A percentile compares a stretch with the other conserved stretches of the same genome.
Evolutionary conservation across 2,888 invertebrate genomes (phyloP).

Genomic region (Anoncus sp.): DNA sequence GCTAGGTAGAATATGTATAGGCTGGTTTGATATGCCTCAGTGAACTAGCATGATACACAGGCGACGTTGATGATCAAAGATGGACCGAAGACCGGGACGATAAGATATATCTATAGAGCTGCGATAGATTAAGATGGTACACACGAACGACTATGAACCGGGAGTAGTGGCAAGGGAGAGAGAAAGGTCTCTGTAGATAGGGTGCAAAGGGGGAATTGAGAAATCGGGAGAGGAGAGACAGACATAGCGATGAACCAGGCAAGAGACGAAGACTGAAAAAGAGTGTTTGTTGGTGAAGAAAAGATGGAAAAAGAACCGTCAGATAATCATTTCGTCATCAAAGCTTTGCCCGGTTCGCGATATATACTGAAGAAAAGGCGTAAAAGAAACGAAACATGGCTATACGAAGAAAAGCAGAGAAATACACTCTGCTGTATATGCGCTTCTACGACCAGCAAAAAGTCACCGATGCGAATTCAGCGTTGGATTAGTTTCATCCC

Average conservation of each 20-base stretch:
- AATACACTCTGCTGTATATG: constrained; percentile 10
- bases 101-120: constrained; percentile 5
- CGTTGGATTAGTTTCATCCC: constrained; percentile 70
- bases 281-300: constrained; percentile 41
- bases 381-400: constrained; percentile 23
- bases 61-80: constrained; percentile 80
- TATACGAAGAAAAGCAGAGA: constrained; percentile 11
- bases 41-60: constrained; percentile 52
- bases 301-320: constrained; percentile 67
- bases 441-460: constrained; percentile 50
- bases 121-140: constrained; percentile 27
- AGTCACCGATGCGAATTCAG: constrained; percentile 64
- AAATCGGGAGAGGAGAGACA: neutral
- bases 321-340: constrained; percentile 74
- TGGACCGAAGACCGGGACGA: constrained; percentile 68
- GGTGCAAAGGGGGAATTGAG: constrained; percentile 25
- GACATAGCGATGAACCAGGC: constrained; percentile 49
- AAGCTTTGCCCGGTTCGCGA: constrained; percentile 30
- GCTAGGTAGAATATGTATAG: constrained; percentile 34
- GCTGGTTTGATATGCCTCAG: constrained; percentile 40
- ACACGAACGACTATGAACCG: constrained; percentile 49
- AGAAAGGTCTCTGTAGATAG: neutral
- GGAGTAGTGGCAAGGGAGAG: neutral
- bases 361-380: constrained; percentile 31
- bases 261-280: constrained; percentile 69